Base-by-base conservation (phyloP, 2,797 vertebrate genomes). In the Margarornis squamiger region DNA sequence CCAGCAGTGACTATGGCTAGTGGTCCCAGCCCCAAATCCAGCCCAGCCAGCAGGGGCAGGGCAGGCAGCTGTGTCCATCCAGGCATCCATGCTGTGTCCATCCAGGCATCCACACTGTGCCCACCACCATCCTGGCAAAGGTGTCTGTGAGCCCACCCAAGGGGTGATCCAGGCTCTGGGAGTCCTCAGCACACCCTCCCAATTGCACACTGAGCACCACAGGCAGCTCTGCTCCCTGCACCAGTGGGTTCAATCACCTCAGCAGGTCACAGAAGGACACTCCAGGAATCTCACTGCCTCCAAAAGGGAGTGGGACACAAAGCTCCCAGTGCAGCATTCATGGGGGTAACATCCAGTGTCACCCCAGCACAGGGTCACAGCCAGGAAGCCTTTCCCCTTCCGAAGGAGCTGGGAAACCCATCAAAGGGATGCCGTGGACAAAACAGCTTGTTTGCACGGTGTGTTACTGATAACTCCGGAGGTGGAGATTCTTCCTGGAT, bases 151-250 rank as follows among this genome's bases (percentile, higher is more conserved):
- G 46, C 6, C 49, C 65, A 39, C 7, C 8, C 5, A 3, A 55
- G 21, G 45, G 63, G 38, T 51, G 34, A 36, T 27, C 14, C 21
- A 18, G 19, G 29, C 41, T 75, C 22, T 16, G 1, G 6, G 24
- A 36, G 3, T 20, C 27, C n/a, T 30, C 58, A 30, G 45, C 36
- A 68, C 43, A 48, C 2, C 10, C 6, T 24, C 3, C 34, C 27
- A 8, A 2, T 2, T n/a, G 30, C 19, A 10, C 8, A 10, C 30
- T 2, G 1, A 22, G 58, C 1, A 0, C 51, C 0, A 2, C 0
- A 0, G 59, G 49, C 71, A 82, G 49, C 75, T 62, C 71, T 54
- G 30, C 38, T 65, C 21, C 55, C 51, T 29, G 7, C 43, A 6
- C 12, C 22, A 3, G 1, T 1, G 7, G 8, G 19, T 39, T 78